Evolutionary conservation across 2,113 vertebrate species (phyloP).

Genomic region (Pelusios castaneus): DNA sequence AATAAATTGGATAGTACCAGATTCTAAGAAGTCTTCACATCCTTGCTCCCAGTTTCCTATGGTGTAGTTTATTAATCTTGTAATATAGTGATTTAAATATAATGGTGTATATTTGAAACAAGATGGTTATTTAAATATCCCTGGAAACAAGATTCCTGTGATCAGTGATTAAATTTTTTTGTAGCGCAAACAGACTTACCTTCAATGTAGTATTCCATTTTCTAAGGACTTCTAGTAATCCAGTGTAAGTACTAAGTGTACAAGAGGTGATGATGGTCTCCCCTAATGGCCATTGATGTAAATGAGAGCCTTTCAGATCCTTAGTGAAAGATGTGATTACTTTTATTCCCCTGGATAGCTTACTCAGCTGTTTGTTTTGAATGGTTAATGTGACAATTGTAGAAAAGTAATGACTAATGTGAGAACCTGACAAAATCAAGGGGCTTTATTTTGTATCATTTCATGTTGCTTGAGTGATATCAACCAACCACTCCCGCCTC

Average conservation of each 20-base stretch:
- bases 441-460: background rate
- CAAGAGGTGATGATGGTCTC: background rate
- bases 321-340: background rate
- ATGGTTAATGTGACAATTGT: background rate
- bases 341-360: background rate
- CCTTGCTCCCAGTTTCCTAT: background rate
- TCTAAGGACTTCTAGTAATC: background rate
- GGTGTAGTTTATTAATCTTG: background rate
- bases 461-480: background rate
- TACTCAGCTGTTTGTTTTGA: background rate
- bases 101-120: background rate
- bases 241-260: accelerated
- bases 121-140: background rate
- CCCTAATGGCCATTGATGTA: background rate
- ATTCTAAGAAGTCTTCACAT: background rate
- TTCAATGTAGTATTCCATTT: background rate
- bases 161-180: background rate
- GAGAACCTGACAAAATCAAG: background rate
- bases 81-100: background rate
- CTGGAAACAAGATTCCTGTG: background rate
- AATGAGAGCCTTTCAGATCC: background rate
- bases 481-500: background rate
- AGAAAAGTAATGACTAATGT: background rate
- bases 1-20: background rate
- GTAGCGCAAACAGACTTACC: background rate